Base-by-base conservation (phyloP, 1,140 invertebrate genomes). In the Cardiocondyla obscurior region DNA sequence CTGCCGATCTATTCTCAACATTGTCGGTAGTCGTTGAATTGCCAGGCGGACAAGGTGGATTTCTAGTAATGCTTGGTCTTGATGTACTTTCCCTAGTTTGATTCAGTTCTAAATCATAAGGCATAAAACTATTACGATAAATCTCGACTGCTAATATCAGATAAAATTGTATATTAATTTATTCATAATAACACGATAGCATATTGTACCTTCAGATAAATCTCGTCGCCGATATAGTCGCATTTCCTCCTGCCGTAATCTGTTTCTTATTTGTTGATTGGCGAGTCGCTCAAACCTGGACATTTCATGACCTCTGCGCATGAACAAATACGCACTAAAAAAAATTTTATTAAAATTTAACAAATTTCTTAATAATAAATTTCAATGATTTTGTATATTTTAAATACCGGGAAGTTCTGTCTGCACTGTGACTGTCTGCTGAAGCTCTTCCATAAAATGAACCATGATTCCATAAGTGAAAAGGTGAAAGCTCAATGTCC, bases 91-190 rank as follows among this genome's bases (percentile, higher is more conserved):
- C 72, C 16, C 73, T 83, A 44, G 25, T 65, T 57, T 79, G 81
- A 83, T 76, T 82, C 55, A 73, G 39, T 60, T 90, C 81, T 30
- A 77, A 30, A 64, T 88, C 85, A 39, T 86, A 81, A 51, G 85
- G 58, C 28, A 88, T 72, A 58, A 87, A 89, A 83, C 60, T 90
- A 51, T 91, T 91, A 22, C 84, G 73, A 49, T 89, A 81, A 72
- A 90, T 84, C 73, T 90, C 85, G 19, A 91, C 89, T 7, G 84
- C 88, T 4, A 88, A 83, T 88, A 39, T 82, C 84, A 8, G 44
- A 51, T 62, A 82, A 73, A 3, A 82, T 39, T 33, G 28, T 6
- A 36, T 28, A 36, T 28, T 46, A 76, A 19, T 7, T 65, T 64
- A 14, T 28, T 14, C 36, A n/a, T 53, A 42, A 19, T 60, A 6